Evolutionary conservation across 2,888 invertebrate species (phyloP).

Genomic region (Diadegma fenestrale): DNA sequence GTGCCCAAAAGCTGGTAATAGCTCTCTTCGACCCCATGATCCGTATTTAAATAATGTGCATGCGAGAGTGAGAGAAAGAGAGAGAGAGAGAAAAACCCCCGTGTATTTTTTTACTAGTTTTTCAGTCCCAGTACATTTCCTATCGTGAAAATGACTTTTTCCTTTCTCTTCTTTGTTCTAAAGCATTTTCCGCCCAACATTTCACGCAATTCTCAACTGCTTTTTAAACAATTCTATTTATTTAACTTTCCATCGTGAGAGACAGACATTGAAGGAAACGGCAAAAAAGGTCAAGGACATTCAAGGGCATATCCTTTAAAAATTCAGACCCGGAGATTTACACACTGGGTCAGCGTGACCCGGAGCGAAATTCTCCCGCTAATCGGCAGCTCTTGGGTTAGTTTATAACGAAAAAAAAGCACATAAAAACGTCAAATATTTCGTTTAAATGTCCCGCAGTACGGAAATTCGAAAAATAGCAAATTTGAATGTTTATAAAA

Average conservation of each 20-base stretch:
- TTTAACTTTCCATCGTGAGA: conserved; percentile 23
- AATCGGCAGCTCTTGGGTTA: too few species aligned
- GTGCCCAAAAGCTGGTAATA: conserved; percentile 67
- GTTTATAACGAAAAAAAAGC: too few species aligned
- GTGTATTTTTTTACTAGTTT: conserved; percentile 33
- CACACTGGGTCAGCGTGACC: neutral
- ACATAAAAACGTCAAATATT: too few species aligned
- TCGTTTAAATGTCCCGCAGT: too few species aligned
- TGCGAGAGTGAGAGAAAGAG: neutral
- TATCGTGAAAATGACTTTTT: neutral
- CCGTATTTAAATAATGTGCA: neutral
- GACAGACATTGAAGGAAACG: neutral
- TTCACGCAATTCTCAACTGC: conserved; percentile 28
- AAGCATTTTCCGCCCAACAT: conserved; percentile 17
- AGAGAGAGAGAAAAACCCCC: neutral
- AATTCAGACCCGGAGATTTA: neutral
- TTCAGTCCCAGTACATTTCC: conserved; percentile 19
- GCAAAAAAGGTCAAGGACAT: neutral
- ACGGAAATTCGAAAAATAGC: neutral
- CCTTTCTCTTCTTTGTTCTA: conserved; percentile 26
- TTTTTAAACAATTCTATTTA: conserved; percentile 48
- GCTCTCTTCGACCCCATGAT: neutral
- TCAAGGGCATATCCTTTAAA: neutral
- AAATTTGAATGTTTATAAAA: neutral
- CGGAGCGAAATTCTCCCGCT: neutral